Conservation (phyloP, 2,888 invertebrate species). For the Mimumesa dahlbomi region DNA sequence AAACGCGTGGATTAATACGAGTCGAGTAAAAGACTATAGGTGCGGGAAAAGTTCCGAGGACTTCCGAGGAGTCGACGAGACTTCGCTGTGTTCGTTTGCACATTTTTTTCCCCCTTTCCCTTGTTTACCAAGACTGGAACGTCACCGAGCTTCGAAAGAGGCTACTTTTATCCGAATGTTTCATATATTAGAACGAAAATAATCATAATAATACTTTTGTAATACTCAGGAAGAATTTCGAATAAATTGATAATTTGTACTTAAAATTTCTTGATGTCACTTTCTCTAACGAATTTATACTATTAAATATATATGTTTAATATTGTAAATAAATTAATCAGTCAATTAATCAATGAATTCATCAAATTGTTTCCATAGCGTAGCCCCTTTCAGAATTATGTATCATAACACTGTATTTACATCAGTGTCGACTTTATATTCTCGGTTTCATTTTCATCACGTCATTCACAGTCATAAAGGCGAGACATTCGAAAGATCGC, state of each 20-base stretch:
- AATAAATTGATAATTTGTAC: too few species aligned
- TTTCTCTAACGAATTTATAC: too few species aligned
- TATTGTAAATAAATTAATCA: too few species aligned
- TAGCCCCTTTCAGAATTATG: constrained; percentile 17
- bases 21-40: constrained; percentile 39
- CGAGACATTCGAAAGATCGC: constrained; percentile 63
- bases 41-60: constrained; percentile 34
- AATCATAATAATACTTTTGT: too few species aligned
- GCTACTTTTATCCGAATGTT: constrained; percentile 20
- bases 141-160: constrained; percentile 17
- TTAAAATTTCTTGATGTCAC: too few species aligned
- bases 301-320: too few species aligned
- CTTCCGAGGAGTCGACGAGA: neutral
- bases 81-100: constrained; percentile 4
- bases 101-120: neutral
- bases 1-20: constrained; percentile 39
- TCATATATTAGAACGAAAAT: neutral
- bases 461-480: constrained; percentile 4
- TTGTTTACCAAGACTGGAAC: neutral
- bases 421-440: constrained; percentile 4
- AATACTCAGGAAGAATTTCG: too few species aligned
- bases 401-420: too few species aligned
- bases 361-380: too few species aligned
- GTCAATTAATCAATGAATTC: too few species aligned
- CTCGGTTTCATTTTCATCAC: neutral